Conservation (phyloP, 2,797 vertebrate species). For the Onychomys torridus region DNA sequence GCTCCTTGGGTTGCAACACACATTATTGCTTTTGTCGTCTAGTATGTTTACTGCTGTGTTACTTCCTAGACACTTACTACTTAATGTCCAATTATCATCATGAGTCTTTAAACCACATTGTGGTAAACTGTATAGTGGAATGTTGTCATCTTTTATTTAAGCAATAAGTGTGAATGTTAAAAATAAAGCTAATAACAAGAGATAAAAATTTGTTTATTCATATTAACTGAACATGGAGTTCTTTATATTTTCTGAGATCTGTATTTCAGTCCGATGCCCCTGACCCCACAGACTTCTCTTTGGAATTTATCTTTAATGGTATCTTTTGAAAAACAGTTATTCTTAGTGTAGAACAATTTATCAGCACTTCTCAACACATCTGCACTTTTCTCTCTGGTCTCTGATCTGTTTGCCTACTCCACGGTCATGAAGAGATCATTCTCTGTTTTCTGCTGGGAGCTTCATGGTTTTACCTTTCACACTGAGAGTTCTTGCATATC, state of each 20-base stretch:
- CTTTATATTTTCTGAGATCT: not conserved
- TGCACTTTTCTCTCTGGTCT: not conserved
- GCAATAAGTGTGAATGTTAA: not conserved
- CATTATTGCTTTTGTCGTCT: not conserved
- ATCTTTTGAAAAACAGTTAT: constrained; percentile 13
- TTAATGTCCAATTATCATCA: not conserved
- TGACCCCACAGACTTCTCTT: not conserved
- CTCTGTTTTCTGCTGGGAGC: not conserved
- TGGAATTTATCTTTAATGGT: not conserved
- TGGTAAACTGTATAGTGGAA: not conserved
- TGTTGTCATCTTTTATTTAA: constrained; percentile 19
- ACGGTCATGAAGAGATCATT: not conserved
- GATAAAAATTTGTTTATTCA: not conserved
- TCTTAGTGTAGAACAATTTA: not conserved
- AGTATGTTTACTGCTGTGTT: not conserved
- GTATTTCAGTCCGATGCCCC: not conserved
- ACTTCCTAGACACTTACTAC: not conserved
- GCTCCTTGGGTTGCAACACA: not conserved
- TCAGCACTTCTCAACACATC: not conserved
- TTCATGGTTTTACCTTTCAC: not conserved
- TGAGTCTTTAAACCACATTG: not conserved
- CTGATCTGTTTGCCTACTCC: not conserved
- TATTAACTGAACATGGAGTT: not conserved
- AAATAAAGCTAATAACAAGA: not conserved
- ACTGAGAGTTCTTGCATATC: not conserved